phyloP scores from a whole-genome alignment of 2,888 invertebrate genomes.

The Ochropacha duplaris region DNA sequence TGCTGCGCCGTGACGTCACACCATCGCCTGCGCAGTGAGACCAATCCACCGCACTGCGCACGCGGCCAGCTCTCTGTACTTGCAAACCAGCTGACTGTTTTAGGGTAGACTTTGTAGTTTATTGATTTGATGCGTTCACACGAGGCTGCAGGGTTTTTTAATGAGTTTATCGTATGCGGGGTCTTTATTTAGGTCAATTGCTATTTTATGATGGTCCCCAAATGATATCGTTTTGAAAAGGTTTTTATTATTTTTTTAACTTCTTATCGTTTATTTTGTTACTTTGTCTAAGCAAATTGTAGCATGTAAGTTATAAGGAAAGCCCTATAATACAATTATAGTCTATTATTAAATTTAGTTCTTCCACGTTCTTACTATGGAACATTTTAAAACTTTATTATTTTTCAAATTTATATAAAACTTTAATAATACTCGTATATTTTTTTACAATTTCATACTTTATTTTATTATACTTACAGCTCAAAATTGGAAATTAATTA shows the following conservation, averaged over 20 bases:
- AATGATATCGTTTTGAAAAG: not conserved
- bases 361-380: not conserved
- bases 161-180: slow-evolving; percentile 25
- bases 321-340: not conserved
- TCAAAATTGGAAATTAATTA: too few relatives aligned
- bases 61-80: slow-evolving; percentile 47
- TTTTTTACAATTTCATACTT: too few relatives aligned
- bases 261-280: too few relatives aligned
- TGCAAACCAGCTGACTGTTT: slow-evolving; percentile 42
- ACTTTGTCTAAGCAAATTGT: not conserved
- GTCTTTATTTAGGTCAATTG: slow-evolving; percentile 41
- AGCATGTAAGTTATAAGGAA: slow-evolving; percentile 1
- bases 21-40: slow-evolving; percentile 49
- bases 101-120: slow-evolving; percentile 16
- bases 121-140: not conserved
- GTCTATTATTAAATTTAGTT: not conserved
- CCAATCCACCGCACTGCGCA: slow-evolving; percentile 53
- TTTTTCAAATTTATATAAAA: too few relatives aligned
- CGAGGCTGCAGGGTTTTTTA: slow-evolving; percentile 6
- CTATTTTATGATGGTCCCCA: slow-evolving; percentile 10
- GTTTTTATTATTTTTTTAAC: not conserved
- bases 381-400: not conserved
- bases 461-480: too few relatives aligned
- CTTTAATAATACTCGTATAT: too few relatives aligned
- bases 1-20: not conserved